These are phyloP conservation scores for Phalacrocorax brasilianus DNA, from an alignment of 2,113 vertebrate species.

Conservation along the genomic window DNA sequence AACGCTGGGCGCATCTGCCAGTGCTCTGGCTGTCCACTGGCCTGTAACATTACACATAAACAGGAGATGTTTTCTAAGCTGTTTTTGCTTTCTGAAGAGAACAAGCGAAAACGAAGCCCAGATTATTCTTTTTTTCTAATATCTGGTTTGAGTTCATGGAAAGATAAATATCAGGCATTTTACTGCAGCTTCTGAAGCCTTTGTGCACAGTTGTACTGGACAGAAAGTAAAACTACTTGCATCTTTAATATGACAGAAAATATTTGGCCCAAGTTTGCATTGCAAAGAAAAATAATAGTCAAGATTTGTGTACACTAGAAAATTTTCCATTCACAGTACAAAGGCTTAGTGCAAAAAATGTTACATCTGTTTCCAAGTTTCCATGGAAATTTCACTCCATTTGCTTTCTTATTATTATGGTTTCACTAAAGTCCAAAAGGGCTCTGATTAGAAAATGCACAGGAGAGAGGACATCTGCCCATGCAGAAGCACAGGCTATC, in stretches of 20 bases:
- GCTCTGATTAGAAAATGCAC: background rate
- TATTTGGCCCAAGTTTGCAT: conserved; percentile 4
- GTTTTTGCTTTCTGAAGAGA: background rate
- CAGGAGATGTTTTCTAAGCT: background rate
- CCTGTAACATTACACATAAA: background rate
- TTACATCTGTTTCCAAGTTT: conserved; percentile 49
- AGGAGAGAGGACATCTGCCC: background rate
- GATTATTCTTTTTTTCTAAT: background rate
- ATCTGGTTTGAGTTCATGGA: background rate
- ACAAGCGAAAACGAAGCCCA: background rate
- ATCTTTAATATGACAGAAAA: conserved; percentile 23
- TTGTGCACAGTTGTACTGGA: background rate
- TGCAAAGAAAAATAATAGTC: conserved; percentile 42
- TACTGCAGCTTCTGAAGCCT: background rate
- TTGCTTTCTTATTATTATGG: background rate
- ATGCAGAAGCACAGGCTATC: background rate
- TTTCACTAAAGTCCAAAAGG: conserved; percentile 21
- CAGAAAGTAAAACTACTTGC: conserved; percentile 29
- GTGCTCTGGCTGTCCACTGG: background rate
- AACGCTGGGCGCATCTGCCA: background rate
- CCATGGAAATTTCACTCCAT: conserved; percentile 53
- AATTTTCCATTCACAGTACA: conserved; percentile 41
- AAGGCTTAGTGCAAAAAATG: background rate
- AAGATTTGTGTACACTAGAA: conserved; percentile 40
- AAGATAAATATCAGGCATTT: conserved; percentile 3